phyloP scores from a whole-genome alignment of 2,888 invertebrate genomes.

The Pseudococcus jackbeardsleyi region DNA sequence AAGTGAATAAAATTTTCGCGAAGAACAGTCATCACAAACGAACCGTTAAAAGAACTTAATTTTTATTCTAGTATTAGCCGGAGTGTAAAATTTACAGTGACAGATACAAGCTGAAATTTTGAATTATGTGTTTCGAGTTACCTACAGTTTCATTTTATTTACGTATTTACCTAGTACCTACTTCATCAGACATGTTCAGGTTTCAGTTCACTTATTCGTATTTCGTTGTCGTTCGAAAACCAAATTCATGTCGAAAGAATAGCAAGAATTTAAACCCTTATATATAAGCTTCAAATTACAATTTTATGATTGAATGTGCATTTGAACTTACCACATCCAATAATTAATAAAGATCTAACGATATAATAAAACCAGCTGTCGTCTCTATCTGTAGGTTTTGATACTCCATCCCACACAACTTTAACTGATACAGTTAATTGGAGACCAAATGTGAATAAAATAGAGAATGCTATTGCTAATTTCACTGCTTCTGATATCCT shows the following conservation, averaged over 20 bases:
- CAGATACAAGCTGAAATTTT: conserved; percentile 35
- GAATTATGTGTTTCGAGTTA: not conserved
- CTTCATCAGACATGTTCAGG: not conserved
- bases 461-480: conserved; percentile 86
- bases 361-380: conserved; percentile 67
- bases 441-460: conserved; percentile 91
- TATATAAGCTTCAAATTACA: not conserved
- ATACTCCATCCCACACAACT: conserved; percentile 85
- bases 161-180: no score
- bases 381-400: conserved; percentile 67
- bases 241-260: not conserved
- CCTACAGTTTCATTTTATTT: not conserved
- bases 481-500: conserved; percentile 82
- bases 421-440: conserved; percentile 95
- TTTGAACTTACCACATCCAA: conserved; percentile 22
- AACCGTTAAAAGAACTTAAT: conserved; percentile 19
- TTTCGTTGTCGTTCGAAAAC: not conserved
- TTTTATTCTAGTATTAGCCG: not conserved
- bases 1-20: conserved; percentile 5
- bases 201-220: not conserved
- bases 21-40: not conserved
- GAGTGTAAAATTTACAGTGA: not conserved
- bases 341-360: conserved; percentile 68
- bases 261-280: not conserved
- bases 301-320: not conserved